Percentiles rank a stretch among this genome's conserved stretches.
phyloP scores from a whole-genome alignment of 2,888 invertebrate genomes.

The Teleiodes luculella region DNA sequence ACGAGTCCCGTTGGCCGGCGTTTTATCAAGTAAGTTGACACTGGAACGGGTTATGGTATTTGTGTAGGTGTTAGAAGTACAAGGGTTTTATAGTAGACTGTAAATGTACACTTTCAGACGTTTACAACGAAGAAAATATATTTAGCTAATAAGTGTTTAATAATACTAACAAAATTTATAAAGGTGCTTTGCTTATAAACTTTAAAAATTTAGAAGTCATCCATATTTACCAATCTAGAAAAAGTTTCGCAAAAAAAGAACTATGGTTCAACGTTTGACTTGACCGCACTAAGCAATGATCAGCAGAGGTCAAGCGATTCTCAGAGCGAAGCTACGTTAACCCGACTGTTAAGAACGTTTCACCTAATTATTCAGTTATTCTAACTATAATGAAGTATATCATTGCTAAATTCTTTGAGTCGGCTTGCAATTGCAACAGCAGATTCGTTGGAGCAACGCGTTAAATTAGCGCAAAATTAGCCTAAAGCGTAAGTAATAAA shows the following conservation, averaged over 20 bases:
- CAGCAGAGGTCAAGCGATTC: not conserved
- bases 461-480: not conserved
- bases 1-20: slow-evolving; percentile 64
- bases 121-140: no score
- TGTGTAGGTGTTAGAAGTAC: slow-evolving; percentile 33
- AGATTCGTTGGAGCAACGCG: not conserved
- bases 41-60: slow-evolving; percentile 35
- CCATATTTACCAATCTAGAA: not conserved
- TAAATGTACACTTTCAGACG: no score
- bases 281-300: not conserved
- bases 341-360: not conserved
- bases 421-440: not conserved
- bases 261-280: not conserved
- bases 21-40: slow-evolving; percentile 61
- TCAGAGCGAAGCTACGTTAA: not conserved
- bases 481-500: not conserved
- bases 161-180: no score
- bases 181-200: no score
- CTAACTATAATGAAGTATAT: not conserved
- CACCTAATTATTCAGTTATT: not conserved
- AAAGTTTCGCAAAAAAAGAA: slow-evolving; percentile 2
- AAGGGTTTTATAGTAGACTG: not conserved
- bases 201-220: no score
- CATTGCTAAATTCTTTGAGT: not conserved
- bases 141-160: no score